Evolutionary conservation across 2,797 vertebrate genomes (phyloP).

Genomic region (Ispidina lecontei): DNA sequence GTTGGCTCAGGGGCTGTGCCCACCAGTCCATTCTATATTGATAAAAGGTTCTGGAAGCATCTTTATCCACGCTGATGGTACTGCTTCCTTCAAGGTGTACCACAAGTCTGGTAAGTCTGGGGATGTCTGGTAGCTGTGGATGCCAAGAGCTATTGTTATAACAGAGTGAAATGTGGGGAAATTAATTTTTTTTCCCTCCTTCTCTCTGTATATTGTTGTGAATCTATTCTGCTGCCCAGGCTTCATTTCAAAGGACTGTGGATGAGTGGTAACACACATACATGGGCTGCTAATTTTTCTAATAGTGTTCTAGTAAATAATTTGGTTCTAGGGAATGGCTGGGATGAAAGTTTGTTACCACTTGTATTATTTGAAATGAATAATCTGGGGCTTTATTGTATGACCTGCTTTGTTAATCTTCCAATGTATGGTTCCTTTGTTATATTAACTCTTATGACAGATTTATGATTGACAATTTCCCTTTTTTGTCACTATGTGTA

Average conservation of each 20-base stretch:
- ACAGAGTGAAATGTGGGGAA: not conserved
- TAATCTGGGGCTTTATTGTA: not conserved
- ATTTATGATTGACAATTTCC: not conserved
- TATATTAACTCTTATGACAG: not conserved
- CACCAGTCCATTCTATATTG: not conserved
- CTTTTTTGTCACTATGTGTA: not conserved
- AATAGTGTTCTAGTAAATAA: not conserved
- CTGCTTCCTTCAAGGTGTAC: slow-evolving; percentile 56
- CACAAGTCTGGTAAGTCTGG: slow-evolving; percentile 48
- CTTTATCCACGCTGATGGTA: slow-evolving; percentile 73
- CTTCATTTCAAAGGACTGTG: not conserved
- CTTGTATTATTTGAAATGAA: not conserved
- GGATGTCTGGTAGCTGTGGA: not conserved
- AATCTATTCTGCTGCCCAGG: not conserved
- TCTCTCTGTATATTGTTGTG: not conserved
- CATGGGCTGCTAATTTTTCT: not conserved
- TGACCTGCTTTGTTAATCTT: not conserved
- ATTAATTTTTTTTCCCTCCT: too few relatives aligned
- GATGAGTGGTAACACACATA: not conserved
- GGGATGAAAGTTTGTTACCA: not conserved
- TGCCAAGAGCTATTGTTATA: not conserved
- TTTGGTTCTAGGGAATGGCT: not conserved
- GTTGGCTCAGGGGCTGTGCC: not conserved
- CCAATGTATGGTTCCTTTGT: not conserved
- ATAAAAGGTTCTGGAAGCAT: slow-evolving; percentile 64